Evolutionary conservation across 92 coral and sea anemone genomes (phyloP).

Genomic region (Diadumene lineata): DNA sequence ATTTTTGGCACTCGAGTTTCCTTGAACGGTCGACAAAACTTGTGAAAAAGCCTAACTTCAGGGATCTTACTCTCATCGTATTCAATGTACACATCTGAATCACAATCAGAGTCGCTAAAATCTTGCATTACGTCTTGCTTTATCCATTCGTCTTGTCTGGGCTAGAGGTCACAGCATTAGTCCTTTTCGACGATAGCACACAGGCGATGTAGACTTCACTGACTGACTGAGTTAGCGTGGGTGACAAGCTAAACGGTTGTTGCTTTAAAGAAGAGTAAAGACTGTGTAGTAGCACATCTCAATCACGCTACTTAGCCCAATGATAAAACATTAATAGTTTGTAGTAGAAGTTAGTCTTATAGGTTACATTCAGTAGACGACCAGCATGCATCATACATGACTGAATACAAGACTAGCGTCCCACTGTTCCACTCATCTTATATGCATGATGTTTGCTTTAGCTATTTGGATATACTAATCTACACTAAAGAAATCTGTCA

Average conservation of each 20-base stretch:
- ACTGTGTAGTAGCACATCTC: not conserved
- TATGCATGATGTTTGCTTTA: not conserved
- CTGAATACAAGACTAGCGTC: not conserved
- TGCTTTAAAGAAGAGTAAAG: not conserved
- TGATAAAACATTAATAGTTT: slow-evolving; percentile 10
- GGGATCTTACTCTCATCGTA: slow-evolving; percentile 59
- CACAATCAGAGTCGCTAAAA: slow-evolving; percentile 3
- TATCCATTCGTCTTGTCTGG: slow-evolving; percentile 10
- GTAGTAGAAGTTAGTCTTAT: too few species aligned
- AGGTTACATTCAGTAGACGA: too few species aligned
- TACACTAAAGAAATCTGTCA: slow-evolving; percentile 3
- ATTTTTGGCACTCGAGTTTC: slow-evolving; percentile 43
- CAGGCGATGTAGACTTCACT: not conserved
- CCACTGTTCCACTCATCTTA: not conserved
- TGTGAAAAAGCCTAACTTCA: slow-evolving; percentile 76
- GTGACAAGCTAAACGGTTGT: not conserved
- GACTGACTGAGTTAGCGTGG: slow-evolving; percentile 3
- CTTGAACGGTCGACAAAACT: slow-evolving; percentile 69
- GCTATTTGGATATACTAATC: not conserved
- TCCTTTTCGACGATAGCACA: too few species aligned
- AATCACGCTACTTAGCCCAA: not conserved
- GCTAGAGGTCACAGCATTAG: too few species aligned
- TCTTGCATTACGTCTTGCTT: not conserved
- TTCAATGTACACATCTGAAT: slow-evolving; percentile 5
- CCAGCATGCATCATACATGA: too few species aligned